Conservation (phyloP, 2,888 invertebrate genomes). For the Chymomyza amoena region DNA sequence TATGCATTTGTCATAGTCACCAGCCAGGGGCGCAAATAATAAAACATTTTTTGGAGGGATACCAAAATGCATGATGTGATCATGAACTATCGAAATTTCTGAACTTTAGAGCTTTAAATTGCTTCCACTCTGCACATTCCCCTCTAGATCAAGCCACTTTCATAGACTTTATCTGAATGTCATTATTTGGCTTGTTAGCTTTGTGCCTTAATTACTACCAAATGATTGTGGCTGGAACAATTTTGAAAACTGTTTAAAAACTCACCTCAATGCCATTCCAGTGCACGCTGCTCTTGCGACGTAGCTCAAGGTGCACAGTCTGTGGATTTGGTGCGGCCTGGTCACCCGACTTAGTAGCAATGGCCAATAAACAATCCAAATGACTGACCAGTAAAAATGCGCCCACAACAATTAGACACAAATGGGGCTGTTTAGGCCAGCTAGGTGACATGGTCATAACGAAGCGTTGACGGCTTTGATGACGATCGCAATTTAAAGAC, state of each 20-base stretch:
- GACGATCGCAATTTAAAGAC: conserved; percentile 45
- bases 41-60: no score
- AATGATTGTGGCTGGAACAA: not conserved
- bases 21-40: not conserved
- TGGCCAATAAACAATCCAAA: not conserved
- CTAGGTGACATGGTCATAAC: conserved; percentile 50
- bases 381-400: conserved; percentile 38
- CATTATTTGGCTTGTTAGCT: not conserved
- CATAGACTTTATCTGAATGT: no score
- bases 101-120: no score
- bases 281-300: conserved; percentile 73
- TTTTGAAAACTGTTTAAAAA: conserved; percentile 8
- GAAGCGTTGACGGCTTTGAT: conserved; percentile 41
- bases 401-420: conserved; percentile 57
- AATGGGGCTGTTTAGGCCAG: conserved; percentile 43
- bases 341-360: not conserved
- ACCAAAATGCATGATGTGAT: no score
- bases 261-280: conserved; percentile 77
- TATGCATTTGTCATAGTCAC: not conserved
- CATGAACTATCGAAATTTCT: no score
- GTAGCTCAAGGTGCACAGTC: conserved; percentile 72
- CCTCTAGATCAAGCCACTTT: no score
- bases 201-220: not conserved
- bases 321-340: not conserved
- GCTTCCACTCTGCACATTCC: no score